Base-by-base conservation (phyloP, 2,888 invertebrate species). In the Lasioglossum leucozonium region DNA sequence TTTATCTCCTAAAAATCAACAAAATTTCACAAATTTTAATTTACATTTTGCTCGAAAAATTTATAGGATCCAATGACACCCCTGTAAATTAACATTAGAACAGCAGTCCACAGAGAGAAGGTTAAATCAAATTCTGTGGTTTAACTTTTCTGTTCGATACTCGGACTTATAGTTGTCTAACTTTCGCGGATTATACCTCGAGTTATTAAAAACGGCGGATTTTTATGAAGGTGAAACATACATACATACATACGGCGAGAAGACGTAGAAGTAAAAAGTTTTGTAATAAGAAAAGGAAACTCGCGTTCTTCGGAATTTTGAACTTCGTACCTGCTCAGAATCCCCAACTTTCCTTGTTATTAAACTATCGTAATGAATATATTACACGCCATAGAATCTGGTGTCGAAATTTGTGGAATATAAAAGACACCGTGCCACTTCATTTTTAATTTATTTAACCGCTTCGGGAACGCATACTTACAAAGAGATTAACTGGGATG, bases 331-430 rank as follows among this genome's bases (percentile, higher is more conserved):
- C 18, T 5, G 11, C 11, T 18, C 30, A 8, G 13, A 42, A 26
- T 72, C 18, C 16, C 30, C 44, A 72, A 72, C 72, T 72, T 72
- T 72, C 8, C 72, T 47, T 11, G 47, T 72, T 72, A 72, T 47
- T 72, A 47, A 34, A 72, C 47, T 30, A 22, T 18, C 11, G 72
- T 47, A 72, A 72, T 72, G 72, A 47, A 47, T 72, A 47, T 47
- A 72, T 72, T 47, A 47, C 34, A 47, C 34, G 34, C 34, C 47
- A 4, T 10, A 18, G 42, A 71, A 26, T 26, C 11, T 5, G 34
- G 10, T 47, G 8, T 22, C 34, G 22, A 47, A 34, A 34, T 72
- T 34, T 16, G 22, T 44, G 22, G 22, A 16, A 34, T 47, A 34
- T 47, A 34, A 34, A 22, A 11, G 18, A 47, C 16, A 11, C 18